Percentiles rank a stretch among this genome's conserved stretches.
Evolutionary conservation across 2,888 invertebrate genomes (phyloP).

Genomic region (Corythucha ciliata): DNA sequence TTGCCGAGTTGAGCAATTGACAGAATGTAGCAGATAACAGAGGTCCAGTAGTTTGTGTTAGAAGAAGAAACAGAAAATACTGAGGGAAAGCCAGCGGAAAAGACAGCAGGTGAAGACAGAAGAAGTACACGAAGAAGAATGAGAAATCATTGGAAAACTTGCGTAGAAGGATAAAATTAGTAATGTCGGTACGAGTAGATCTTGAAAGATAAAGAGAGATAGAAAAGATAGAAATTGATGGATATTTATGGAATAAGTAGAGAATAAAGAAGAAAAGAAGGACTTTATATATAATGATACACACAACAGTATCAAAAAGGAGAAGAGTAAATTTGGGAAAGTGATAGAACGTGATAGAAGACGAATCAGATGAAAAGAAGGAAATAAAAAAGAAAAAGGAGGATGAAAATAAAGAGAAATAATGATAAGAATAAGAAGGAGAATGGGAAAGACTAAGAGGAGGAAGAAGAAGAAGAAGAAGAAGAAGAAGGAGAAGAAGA

Average conservation of each 20-base stretch:
- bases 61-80: background rate
- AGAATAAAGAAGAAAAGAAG: conserved; percentile 1
- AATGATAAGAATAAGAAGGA: background rate
- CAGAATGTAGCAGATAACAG: background rate
- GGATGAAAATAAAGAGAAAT: background rate
- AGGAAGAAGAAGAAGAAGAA: background rate
- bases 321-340: background rate
- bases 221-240: too few species aligned
- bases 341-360: background rate
- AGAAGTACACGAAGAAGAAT: background rate
- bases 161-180: background rate
- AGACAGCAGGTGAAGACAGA: background rate
- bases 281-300: background rate
- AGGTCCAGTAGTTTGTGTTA: background rate
- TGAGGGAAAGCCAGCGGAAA: too few species aligned
- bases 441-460: background rate
- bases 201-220: background rate
- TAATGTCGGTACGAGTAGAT: background rate
- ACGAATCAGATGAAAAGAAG: background rate
- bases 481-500: background rate
- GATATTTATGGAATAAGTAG: background rate
- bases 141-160: background rate
- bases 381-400: background rate
- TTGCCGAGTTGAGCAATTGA: background rate
- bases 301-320: background rate